Evolutionary conservation across 2,797 vertebrate genomes (phyloP).

Genomic region (Girardinus metallicus): DNA sequence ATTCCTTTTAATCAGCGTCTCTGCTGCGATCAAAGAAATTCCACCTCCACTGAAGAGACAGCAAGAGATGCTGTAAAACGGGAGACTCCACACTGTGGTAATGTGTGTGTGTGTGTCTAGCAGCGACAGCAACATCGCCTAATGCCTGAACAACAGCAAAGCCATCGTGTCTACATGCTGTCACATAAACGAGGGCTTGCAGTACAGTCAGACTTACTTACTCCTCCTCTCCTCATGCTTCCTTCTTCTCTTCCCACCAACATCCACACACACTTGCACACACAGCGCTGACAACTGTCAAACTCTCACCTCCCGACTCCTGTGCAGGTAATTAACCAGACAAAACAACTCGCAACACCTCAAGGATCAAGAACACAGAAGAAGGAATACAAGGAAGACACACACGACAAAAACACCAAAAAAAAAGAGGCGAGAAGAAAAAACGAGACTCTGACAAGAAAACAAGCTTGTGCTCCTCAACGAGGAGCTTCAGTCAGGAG

Average conservation of each 20-base stretch:
- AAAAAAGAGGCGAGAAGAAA: slow-evolving; percentile 10
- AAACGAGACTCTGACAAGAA: slow-evolving; percentile 52
- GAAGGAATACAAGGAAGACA: slow-evolving; percentile 55
- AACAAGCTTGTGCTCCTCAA: slow-evolving; percentile 48
- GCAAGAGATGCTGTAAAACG: slow-evolving; percentile 60
- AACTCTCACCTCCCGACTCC: slow-evolving; percentile 66
- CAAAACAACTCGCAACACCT: slow-evolving; percentile 78
- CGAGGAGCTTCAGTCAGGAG: slow-evolving; percentile 61
- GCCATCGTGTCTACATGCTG: slow-evolving; percentile 74
- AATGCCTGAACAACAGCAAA: slow-evolving; percentile 63
- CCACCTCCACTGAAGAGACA: slow-evolving; percentile 74
- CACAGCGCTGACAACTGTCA: slow-evolving; percentile 69
- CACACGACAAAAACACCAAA: slow-evolving; percentile 57
- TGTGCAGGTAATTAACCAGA: slow-evolving; percentile 80
- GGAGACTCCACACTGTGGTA: slow-evolving; percentile 55
- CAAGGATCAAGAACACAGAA: slow-evolving; percentile 61
- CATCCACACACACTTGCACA: slow-evolving; percentile 5
- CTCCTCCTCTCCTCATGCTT: slow-evolving; percentile 22
- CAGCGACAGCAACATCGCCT: slow-evolving; percentile 54
- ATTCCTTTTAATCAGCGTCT: slow-evolving; percentile 82
- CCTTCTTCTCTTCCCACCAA: slow-evolving; percentile 6
- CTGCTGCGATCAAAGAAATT: slow-evolving; percentile 78
- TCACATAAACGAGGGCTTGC: slow-evolving; percentile 72
- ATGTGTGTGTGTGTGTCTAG: slow-evolving; percentile 14
- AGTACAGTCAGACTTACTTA: slow-evolving; percentile 51